Percentiles rank a stretch among this genome's conserved stretches.
Evolutionary conservation across 2,888 invertebrate species (phyloP).

Genomic region (Argyresthia albistria): DNA sequence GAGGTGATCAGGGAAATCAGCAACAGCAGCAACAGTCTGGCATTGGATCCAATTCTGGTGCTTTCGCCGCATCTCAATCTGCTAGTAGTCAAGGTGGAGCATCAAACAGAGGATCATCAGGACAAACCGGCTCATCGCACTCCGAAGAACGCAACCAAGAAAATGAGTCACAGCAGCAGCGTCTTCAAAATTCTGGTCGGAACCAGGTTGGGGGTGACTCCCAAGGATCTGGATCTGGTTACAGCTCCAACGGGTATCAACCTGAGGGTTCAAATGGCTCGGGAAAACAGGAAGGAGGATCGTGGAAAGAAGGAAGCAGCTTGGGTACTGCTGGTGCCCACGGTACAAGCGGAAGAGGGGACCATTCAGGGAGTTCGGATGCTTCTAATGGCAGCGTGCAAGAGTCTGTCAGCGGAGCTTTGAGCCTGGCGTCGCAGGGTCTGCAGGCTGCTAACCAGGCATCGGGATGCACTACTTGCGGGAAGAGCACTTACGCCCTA

Average conservation of each 20-base stretch:
- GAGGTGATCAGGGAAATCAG: neutral
- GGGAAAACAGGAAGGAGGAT: too few species aligned
- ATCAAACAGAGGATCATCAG: neutral
- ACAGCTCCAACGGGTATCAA: too few species aligned
- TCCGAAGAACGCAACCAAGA: too few species aligned
- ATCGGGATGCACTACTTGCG: constrained; percentile 42
- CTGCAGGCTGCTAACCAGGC: constrained; percentile 26
- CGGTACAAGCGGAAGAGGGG: neutral
- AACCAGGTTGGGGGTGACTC: too few species aligned
- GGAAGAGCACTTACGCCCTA: constrained; percentile 44
- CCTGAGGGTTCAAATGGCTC: too few species aligned
- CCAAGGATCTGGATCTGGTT: too few species aligned
- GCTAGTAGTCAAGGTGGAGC: neutral
- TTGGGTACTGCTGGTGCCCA: neutral
- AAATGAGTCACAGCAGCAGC: too few species aligned
- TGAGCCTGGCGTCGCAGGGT: constrained; percentile 41
- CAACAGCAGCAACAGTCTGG: neutral
- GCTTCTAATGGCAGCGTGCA: neutral
- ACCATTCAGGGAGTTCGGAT: neutral
- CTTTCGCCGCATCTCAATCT: neutral
- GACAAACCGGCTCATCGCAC: too few species aligned
- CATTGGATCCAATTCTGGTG: neutral
- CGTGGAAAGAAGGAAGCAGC: too few species aligned
- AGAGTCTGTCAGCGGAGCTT: constrained; percentile 23
- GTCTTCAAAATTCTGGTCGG: too few species aligned